Conservation (phyloP, 2,797 vertebrate genomes). For the Okamejei kenojei region DNA sequence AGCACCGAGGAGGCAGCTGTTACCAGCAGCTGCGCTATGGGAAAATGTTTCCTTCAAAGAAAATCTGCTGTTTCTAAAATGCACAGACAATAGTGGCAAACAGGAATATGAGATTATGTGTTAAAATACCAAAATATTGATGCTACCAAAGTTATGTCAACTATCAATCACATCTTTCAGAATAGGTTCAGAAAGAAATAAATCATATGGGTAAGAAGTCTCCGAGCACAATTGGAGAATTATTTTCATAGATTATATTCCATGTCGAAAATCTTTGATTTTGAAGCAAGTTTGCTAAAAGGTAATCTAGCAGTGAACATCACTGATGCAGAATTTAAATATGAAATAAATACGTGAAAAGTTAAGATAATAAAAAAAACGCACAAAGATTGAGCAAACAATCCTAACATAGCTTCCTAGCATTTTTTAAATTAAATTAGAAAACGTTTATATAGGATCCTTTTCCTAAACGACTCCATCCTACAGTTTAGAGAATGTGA, state of each 20-base stretch:
- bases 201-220: background rate
- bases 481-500: background rate
- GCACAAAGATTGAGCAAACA: background rate
- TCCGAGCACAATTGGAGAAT: background rate
- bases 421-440: background rate
- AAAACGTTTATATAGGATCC: background rate
- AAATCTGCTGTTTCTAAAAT: background rate
- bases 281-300: background rate
- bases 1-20: constrained; percentile 5
- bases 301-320: background rate
- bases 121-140: background rate
- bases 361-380: background rate
- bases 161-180: background rate
- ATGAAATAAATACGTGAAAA: background rate
- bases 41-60: background rate
- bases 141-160: background rate
- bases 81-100: background rate
- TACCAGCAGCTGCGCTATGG: background rate
- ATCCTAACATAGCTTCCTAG: background rate
- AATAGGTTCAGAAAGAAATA: background rate
- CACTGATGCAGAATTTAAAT: background rate
- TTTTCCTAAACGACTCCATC: background rate
- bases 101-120: background rate
- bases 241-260: background rate
- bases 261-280: constrained; percentile 8